phyloP scores from a whole-genome alignment of 2,888 invertebrate genomes.

The Apocheima hispidaria region DNA sequence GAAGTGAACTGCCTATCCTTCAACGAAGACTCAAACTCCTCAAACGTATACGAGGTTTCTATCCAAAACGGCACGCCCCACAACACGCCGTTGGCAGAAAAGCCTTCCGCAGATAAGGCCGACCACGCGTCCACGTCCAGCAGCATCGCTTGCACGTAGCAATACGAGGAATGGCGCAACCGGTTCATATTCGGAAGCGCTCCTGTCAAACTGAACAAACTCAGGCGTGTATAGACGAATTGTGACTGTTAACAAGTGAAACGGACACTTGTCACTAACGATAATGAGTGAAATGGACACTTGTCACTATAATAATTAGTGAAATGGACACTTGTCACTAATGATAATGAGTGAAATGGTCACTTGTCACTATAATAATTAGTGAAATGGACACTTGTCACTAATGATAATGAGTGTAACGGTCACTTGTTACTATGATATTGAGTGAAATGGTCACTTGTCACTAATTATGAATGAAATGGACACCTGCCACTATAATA shows the following conservation, averaged over 20 bases:
- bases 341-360: neutral
- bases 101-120: slow-evolving; percentile 50
- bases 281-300: neutral
- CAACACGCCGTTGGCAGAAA: slow-evolving; percentile 38
- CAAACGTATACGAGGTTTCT: slow-evolving; percentile 75
- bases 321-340: slow-evolving; percentile 10
- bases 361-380: neutral
- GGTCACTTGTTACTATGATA: neutral
- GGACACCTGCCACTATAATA: neutral
- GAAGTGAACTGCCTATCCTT: slow-evolving; percentile 75
- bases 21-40: slow-evolving; percentile 82
- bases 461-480: neutral
- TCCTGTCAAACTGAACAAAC: slow-evolving; percentile 52
- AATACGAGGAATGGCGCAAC: slow-evolving; percentile 76
- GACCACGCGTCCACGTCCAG: slow-evolving; percentile 65
- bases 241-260: slow-evolving; percentile 19
- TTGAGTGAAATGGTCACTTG: slow-evolving; percentile 15
- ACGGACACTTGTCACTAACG: slow-evolving; percentile 4
- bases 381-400: slow-evolving; percentile 16
- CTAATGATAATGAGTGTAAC: neutral
- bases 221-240: slow-evolving; percentile 25
- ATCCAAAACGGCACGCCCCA: slow-evolving; percentile 59
- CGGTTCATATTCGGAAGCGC: slow-evolving; percentile 75
- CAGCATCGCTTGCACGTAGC: slow-evolving; percentile 79
- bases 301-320: slow-evolving; percentile 6